Conservation (phyloP, 1,140 invertebrate genomes). For the Eciton burchellii region DNA sequence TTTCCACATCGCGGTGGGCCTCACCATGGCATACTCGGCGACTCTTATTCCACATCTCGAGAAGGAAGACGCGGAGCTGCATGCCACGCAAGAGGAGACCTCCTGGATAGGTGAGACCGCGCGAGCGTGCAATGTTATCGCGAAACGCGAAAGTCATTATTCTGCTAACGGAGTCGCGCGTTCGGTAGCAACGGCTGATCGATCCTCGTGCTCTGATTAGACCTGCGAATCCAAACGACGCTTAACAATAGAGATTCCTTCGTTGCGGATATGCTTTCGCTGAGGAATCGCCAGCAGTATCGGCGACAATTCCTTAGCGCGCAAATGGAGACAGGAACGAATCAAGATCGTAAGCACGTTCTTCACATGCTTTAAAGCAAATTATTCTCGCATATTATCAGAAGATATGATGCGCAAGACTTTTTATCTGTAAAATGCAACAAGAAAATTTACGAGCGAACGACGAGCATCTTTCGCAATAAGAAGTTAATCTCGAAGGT, state of each 20-base stretch:
- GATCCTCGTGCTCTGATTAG: slow-evolving; percentile 40
- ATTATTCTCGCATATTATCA: no score
- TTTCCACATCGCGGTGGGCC: slow-evolving; percentile 87
- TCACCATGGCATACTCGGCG: slow-evolving; percentile 87
- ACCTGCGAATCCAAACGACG: slow-evolving; percentile 16
- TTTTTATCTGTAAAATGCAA: no score
- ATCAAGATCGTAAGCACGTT: no score
- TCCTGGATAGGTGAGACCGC: slow-evolving; percentile 85
- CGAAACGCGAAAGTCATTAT: not conserved
- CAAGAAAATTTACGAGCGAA: no score
- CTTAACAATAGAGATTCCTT: not conserved
- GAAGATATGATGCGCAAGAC: no score
- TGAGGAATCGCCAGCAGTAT: not conserved
- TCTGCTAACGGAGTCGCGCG: not conserved
- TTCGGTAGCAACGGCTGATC: not conserved
- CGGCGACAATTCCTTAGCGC: not conserved
- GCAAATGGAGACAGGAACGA: no score
- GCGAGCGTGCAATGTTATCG: no score
- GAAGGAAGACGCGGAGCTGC: slow-evolving; percentile 77
- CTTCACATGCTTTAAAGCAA: no score
- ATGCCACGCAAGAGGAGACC: slow-evolving; percentile 81
- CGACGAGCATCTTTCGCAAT: no score
- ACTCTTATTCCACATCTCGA: slow-evolving; percentile 86
- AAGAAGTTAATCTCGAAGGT: not conserved
- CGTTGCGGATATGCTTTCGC: not conserved